Base-by-base conservation (phyloP, 2,888 invertebrate genomes). In the Ctenicera cuprea region DNA sequence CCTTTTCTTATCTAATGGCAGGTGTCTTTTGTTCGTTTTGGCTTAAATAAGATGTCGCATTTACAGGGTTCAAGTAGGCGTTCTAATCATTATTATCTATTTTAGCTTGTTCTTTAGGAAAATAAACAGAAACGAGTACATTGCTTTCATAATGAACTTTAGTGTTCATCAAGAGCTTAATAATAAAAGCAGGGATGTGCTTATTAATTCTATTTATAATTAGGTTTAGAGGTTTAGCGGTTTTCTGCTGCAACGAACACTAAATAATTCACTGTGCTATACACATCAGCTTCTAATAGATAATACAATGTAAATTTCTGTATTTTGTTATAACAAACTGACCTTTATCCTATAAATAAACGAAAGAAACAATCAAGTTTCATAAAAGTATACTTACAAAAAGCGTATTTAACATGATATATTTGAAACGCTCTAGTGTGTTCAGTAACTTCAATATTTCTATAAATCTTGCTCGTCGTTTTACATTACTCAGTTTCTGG, bases 1-100 rank as follows among this genome's bases (percentile, higher is more conserved):
- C 54, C 54, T 30, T 54, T 54, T 54, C 59, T 59, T 38, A 38
- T 59, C 41, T 59, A 59, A 59, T 59, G 59, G 59, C 59, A 59
- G 59, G 59, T 59, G 59, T 38, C 38, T 59, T 59, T 59, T 38
- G 59, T 59, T 59, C 20, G 11, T 59, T n/a, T 37, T 38, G 59
- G 20, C 20, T 59, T 59, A 38, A 38, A 38, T 59, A 38, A 59
- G 59, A 38, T 38, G 59, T 38, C 59, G 38, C 38, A 20, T 59
- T 59, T 38, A 16, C 38, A 20, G 38, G 9, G 22, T 20, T 59
- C 5, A 54, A 54, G 30, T 22, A 54, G 30, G 30, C 54, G 30
- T 54, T n/a, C 14, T 54, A 54, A 33, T 54, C 14, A n/a, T 11
- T 38, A 38, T 59, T 38, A 59, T 59, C 59, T 59, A 18, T 41